A percentile compares a stretch with the other conserved stretches of the same genome.
phyloP scores from a whole-genome alignment of 2,113 vertebrate genomes.

The Acrocephalus arundinaceus region DNA sequence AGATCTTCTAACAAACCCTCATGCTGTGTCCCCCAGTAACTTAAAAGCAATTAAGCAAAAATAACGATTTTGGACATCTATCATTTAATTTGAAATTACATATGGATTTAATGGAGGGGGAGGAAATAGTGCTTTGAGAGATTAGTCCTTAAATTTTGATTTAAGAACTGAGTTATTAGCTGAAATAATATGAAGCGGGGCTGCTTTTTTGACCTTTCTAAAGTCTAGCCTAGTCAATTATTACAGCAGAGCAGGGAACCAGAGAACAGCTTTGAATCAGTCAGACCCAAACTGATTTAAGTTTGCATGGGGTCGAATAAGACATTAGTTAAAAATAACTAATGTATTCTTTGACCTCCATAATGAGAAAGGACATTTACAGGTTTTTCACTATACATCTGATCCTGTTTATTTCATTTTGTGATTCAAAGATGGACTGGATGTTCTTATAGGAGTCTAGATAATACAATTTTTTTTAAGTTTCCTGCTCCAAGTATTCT shows the following conservation, averaged over 20 bases:
- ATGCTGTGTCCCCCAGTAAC: slow-evolving; percentile 68
- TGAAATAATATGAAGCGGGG: slow-evolving; percentile 73
- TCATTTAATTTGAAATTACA: slow-evolving; percentile 78
- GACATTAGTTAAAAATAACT: slow-evolving; percentile 78
- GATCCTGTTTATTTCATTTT: slow-evolving; percentile 47
- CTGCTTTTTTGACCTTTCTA: slow-evolving; percentile 73
- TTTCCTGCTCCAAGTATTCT: neutral
- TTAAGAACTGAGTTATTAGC: slow-evolving; percentile 77
- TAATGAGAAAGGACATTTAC: slow-evolving; percentile 73
- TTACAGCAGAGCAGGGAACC: slow-evolving; percentile 76
- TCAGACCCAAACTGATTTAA: slow-evolving; percentile 78
- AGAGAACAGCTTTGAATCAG: slow-evolving; percentile 75
- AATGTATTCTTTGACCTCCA: slow-evolving; percentile 72
- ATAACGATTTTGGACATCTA: slow-evolving; percentile 71
- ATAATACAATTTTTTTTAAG: neutral
- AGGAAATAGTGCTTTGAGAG: slow-evolving; percentile 77
- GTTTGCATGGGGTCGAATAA: slow-evolving; percentile 77
- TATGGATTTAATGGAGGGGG: slow-evolving; percentile 65
- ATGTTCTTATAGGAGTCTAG: neutral
- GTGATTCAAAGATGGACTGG: slow-evolving; percentile 28
- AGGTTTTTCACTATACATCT: slow-evolving; percentile 48
- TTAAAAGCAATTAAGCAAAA: slow-evolving; percentile 78
- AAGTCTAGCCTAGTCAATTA: slow-evolving; percentile 78
- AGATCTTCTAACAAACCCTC: slow-evolving; percentile 73
- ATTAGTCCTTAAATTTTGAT: slow-evolving; percentile 76